Base-by-base conservation (phyloP, 2,113 vertebrate species). In the Ardeotis arabs region DNA sequence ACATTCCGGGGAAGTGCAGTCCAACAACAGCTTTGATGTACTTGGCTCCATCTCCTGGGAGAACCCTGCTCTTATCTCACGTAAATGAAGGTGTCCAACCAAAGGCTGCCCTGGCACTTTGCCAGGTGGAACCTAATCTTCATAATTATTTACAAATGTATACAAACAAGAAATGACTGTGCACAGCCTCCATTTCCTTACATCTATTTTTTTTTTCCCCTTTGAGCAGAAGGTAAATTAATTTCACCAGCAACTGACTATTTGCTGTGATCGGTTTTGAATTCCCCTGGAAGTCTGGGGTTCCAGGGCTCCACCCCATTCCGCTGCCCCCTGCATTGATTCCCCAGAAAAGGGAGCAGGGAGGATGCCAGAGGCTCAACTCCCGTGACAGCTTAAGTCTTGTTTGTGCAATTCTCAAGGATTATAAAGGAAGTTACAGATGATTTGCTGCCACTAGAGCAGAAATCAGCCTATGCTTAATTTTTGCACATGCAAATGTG, bases 191-290 rank as follows among this genome's bases (percentile, higher is more conserved):
- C 41, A 14, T 37, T 83, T 74, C 47, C 74, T 84, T 73, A 45
- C 7, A 10, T 29, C 6, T 72, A 7, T 9, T 13, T 19, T 39
- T 24, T 29, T 23, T 4, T 7, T 1, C 1, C 3, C 8, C 50
- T 89, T 73, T 75, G 13, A 89, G 74, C 74, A 72, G 83, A 87
- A 90, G 7, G 45, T 31, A 66, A 93, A 86, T 67, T 86, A 83
- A 92, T 58, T 81, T 79, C 21, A 39, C 12, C 78, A 74, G 72
- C 27, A 33, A 39, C 2, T 39, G 58, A 53, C 44, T 87, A 44
- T 35, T 52, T 82, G 45, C 72, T 80, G 20, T 56, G 52, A 72
- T 63, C 41, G 33, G 35, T 44, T 59, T 55, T 35, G 58, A 70
- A 93, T 66, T 67, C 35, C 44, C 31, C 14, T 31, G 44, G 37